Evolutionary conservation across 2,113 vertebrate genomes (phyloP).

Genomic region (Perccottus glenii): DNA sequence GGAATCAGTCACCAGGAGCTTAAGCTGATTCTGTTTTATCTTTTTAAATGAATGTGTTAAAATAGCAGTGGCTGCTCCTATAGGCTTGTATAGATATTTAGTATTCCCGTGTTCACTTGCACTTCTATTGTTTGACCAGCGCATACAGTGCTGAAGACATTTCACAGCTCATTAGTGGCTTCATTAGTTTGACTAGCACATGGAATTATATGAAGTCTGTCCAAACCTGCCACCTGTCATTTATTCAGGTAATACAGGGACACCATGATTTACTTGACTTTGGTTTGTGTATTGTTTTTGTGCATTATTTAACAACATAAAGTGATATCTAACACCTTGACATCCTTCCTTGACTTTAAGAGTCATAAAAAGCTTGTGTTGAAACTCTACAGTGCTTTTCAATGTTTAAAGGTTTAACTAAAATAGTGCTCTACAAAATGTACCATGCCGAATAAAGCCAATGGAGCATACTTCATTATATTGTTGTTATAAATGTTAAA

Average conservation of each 20-base stretch:
- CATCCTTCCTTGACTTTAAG: too few relatives aligned
- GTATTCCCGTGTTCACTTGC: neutral
- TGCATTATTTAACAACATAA: neutral
- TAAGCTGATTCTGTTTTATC: constrained; percentile 1
- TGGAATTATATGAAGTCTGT: neutral
- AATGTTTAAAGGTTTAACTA: too few relatives aligned
- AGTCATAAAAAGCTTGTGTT: too few relatives aligned
- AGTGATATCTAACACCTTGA: too few relatives aligned
- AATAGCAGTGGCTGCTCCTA: neutral
- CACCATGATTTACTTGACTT: neutral
- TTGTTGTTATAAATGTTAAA: too few relatives aligned
- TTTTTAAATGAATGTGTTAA: constrained; percentile 5
- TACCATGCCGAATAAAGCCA: too few relatives aligned
- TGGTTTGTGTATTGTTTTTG: neutral
- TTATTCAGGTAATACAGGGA: neutral
- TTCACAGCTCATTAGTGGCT: neutral
- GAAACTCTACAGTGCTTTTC: too few relatives aligned
- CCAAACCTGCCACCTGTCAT: neutral
- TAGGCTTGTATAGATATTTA: neutral
- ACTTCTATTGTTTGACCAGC: constrained; percentile 9
- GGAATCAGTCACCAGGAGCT: constrained; percentile 1
- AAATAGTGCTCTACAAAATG: too few relatives aligned
- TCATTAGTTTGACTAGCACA: neutral
- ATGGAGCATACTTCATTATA: too few relatives aligned
- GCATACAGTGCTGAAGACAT: neutral